Conservation (phyloP, 2,888 invertebrate species). For the Yponomeuta cagnagella region DNA sequence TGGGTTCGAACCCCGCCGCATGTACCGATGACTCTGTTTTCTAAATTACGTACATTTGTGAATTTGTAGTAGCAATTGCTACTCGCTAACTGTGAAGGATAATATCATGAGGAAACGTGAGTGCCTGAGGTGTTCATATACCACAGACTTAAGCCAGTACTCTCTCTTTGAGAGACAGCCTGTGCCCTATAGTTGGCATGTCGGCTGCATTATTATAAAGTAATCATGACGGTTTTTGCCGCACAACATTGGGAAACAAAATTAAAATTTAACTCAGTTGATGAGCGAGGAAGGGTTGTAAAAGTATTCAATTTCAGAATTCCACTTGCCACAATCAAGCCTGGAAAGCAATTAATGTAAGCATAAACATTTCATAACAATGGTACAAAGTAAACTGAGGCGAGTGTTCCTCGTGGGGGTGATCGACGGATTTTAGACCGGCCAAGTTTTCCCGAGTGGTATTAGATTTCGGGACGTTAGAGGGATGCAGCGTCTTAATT, state of each 20-base stretch:
- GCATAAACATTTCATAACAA: neutral
- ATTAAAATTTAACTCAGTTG: neutral
- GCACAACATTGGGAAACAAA: neutral
- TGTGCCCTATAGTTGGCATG: too few species aligned
- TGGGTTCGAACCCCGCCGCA: too few species aligned
- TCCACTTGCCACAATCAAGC: neutral
- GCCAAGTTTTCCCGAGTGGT: slow-evolving; percentile 2
- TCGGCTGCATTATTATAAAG: too few species aligned
- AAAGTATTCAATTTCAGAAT: neutral
- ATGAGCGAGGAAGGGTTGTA: neutral
- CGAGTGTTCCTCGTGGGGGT: neutral
- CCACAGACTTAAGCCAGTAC: too few species aligned
- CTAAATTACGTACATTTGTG: too few species aligned
- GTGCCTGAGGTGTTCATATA: too few species aligned
- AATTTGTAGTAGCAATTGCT: too few species aligned
- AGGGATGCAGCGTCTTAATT: slow-evolving; percentile 8
- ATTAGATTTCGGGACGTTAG: slow-evolving; percentile 1
- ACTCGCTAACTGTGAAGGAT: too few species aligned
- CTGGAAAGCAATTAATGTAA: neutral
- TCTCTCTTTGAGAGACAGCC: too few species aligned
- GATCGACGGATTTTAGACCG: slow-evolving; percentile 1
- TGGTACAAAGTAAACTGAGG: neutral
- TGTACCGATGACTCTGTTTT: too few species aligned
- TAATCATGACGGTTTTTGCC: neutral
- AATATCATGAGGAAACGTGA: too few species aligned